Evolutionary conservation across 2,797 vertebrate species (phyloP).

Genomic region (Vultur gryphus): DNA sequence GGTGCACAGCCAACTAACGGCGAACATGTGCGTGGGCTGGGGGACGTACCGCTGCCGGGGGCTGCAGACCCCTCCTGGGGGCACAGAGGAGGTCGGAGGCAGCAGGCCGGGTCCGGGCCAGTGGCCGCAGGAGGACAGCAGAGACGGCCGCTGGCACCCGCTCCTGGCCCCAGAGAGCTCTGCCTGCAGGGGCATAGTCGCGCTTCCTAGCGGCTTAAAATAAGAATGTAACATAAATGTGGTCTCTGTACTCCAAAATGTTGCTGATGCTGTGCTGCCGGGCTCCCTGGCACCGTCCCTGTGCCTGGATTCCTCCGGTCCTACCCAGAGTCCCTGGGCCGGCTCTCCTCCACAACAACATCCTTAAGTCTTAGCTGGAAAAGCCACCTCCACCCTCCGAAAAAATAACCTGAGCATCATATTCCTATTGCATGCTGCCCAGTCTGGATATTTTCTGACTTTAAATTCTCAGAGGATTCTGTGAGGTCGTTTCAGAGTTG

Average conservation of each 20-base stretch:
- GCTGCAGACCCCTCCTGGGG: not conserved
- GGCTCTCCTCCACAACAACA: not conserved
- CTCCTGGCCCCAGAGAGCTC: not conserved
- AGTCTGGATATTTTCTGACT: not conserved
- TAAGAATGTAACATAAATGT: not conserved
- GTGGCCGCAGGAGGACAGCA: not conserved
- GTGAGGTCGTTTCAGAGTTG: not conserved
- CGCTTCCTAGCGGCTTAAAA: not conserved
- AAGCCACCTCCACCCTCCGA: not conserved
- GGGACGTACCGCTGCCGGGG: accelerated
- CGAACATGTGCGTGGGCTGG: accelerated
- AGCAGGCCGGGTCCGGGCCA: accelerated
- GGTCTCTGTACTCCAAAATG: accelerated
- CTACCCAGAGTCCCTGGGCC: not conserved
- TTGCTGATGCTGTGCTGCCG: not conserved
- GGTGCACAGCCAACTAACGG: not conserved
- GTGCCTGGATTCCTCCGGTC: not conserved
- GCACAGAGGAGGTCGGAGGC: not conserved
- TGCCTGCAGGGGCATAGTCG: not conserved
- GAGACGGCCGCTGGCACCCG: not conserved
- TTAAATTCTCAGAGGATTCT: not conserved
- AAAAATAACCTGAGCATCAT: not conserved
- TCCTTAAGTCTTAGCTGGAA: not conserved
- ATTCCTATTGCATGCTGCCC: not conserved
- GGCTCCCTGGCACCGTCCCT: not conserved